Evolutionary conservation across 2,888 invertebrate genomes (phyloP).

Genomic region (Ecliptopera silaceata): DNA sequence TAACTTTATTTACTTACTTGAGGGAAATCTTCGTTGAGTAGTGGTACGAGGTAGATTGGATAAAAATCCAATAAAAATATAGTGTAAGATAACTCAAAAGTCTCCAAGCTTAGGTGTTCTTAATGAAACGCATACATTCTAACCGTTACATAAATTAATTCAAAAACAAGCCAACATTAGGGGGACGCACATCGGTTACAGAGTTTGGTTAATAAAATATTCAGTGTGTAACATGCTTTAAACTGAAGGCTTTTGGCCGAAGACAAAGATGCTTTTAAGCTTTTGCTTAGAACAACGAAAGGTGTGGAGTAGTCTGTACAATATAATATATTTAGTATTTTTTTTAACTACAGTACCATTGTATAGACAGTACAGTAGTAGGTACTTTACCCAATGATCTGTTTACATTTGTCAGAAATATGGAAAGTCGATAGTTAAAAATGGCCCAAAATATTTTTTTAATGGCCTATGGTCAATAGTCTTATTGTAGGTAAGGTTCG

Average conservation of each 20-base stretch:
- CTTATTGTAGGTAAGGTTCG: no score
- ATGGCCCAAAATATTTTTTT: no score
- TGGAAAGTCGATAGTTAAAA: no score
- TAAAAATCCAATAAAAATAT: no score
- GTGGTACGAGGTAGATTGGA: no score
- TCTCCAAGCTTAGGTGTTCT: constrained; percentile 16
- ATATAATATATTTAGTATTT: neutral
- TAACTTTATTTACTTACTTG: no score
- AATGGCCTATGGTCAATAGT: no score
- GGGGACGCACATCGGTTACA: constrained; percentile 51
- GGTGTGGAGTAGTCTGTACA: constrained; percentile 41
- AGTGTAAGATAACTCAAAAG: constrained; percentile 4
- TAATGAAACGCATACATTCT: constrained; percentile 36
- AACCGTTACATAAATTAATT: constrained; percentile 55
- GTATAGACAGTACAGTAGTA: no score
- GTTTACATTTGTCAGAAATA: no score
- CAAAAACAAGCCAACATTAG: constrained; percentile 49
- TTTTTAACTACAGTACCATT: neutral
- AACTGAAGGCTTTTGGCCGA: constrained; percentile 70
- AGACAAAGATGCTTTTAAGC: constrained; percentile 82
- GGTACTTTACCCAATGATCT: no score
- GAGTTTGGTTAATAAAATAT: constrained; percentile 67
- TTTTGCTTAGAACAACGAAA: constrained; percentile 48
- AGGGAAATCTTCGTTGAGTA: no score
- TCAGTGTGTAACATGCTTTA: constrained; percentile 70